These are phyloP conservation scores for Polydesmus complanatus DNA, from an alignment of 2,888 invertebrate genomes.

Conservation along the genomic window DNA sequence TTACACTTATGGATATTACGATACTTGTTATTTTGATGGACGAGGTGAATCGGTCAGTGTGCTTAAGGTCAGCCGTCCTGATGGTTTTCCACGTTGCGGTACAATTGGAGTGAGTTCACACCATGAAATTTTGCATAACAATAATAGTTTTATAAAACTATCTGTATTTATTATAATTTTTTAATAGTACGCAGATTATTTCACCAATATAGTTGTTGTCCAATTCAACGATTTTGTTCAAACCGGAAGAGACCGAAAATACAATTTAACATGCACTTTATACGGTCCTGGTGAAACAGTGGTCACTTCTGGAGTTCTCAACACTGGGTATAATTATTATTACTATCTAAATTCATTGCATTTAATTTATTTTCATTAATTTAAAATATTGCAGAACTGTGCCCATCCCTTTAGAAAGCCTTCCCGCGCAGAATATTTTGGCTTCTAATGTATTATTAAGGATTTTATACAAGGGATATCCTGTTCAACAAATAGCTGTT, in stretches of 20 bases:
- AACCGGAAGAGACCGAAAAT: constrained; percentile 75
- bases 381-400: constrained; percentile 46
- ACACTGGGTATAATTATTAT: constrained; percentile 55
- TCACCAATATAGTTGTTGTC: constrained; percentile 86
- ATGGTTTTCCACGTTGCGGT: constrained; percentile 87
- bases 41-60: constrained; percentile 73
- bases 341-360: background rate
- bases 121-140: no score
- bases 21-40: constrained; percentile 77
- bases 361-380: background rate
- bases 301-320: constrained; percentile 82
- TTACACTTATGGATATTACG: constrained; percentile 82
- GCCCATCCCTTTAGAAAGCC: constrained; percentile 80
- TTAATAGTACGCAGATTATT: constrained; percentile 72
- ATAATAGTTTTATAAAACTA: no score
- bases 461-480: constrained; percentile 77
- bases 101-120: constrained; percentile 64
- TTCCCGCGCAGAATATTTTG: constrained; percentile 78
- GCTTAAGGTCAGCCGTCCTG: constrained; percentile 60
- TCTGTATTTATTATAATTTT: background rate
- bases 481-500: constrained; percentile 84
- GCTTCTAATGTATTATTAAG: constrained; percentile 73
- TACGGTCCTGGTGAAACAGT: constrained; percentile 84
- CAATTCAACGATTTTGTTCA: constrained; percentile 88
- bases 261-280: constrained; percentile 83